Base-by-base conservation (phyloP, 2,113 vertebrate species). In the Rissa tridactyla region DNA sequence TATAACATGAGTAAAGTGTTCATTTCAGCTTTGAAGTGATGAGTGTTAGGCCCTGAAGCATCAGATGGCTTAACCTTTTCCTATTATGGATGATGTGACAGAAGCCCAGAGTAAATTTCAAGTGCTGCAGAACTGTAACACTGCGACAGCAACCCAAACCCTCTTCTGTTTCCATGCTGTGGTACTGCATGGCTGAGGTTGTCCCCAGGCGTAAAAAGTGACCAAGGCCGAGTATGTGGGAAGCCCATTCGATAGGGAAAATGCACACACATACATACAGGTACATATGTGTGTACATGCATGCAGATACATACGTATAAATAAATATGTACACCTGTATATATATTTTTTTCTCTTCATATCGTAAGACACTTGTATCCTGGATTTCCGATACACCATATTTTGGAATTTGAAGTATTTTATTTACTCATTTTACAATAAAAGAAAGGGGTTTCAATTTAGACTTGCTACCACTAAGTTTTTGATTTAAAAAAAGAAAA, bases 231-330 rank as follows among this genome's bases (percentile, higher is more conserved):
- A 57, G 23, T 73, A 49, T 1, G 0, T 25, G 21, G 81, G 55
- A 78, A 57, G 11, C 34, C 29, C 46, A 23, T 57, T 93, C 2
- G 4, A 3, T 73, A 30, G 87, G 32, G 78, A 70, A 70, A 71
- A 62, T 8, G 5, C 32, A 21, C 14, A 18, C 0, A 0, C 2
- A 3, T 52, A 6, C 10, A 5, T 25, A 21, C 13, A n/a, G 44
- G 16, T 9, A 9, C 3, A 17, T 0, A 0, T 32, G 8, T 34
- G 38, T 11, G 14, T 44, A 21, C 30, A 11, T 32, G 18, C 47
- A 12, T 47, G 16, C 36, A 51, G 38, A 64, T 42, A 30, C 27
- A 9, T 29, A 17, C 4, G 8, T 30, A 30, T 11, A n/a, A 47
- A 55, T 32, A 32, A 57, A 27, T 58, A 38, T 10, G 13, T 76